phyloP scores from a whole-genome alignment of 2,113 vertebrate species.

The Sebastes fasciatus region DNA sequence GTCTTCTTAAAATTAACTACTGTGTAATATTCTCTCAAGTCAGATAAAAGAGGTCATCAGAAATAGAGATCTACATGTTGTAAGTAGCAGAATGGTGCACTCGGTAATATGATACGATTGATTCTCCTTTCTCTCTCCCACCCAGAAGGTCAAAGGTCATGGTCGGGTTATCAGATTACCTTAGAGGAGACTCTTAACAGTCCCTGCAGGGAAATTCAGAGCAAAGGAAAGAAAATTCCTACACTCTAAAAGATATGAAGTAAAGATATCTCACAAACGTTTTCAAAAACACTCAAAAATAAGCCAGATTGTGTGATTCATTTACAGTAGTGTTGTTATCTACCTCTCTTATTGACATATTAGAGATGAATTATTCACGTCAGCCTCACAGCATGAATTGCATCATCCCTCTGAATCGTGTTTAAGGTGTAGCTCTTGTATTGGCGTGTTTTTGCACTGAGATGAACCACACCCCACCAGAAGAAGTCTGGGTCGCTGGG shows the following conservation, averaged over 20 bases:
- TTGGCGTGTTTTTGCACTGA: background rate
- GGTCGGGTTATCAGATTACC: slow-evolving; percentile 21
- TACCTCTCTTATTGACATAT: background rate
- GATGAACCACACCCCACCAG: slow-evolving; percentile 6
- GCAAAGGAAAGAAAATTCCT: slow-evolving; percentile 23
- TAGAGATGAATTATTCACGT: slow-evolving; percentile 46
- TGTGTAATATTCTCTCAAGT: slow-evolving; percentile 20
- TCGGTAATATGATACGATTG: slow-evolving; percentile 20
- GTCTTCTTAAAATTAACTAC: slow-evolving; percentile 23
- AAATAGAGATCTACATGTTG: slow-evolving; percentile 3
- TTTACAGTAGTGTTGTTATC: background rate
- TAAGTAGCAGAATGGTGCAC: background rate
- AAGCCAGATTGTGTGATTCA: background rate
- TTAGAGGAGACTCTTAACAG: slow-evolving; percentile 7
- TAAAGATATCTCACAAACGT: background rate
- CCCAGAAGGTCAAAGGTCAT: slow-evolving; percentile 5
- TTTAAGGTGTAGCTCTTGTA: slow-evolving; percentile 25
- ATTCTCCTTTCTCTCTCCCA: slow-evolving; percentile 12
- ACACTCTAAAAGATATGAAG: background rate
- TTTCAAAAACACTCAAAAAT: background rate
- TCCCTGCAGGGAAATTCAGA: slow-evolving; percentile 5
- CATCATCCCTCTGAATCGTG: slow-evolving; percentile 44
- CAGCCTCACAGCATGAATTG: slow-evolving; percentile 36
- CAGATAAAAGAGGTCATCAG: slow-evolving; percentile 18
- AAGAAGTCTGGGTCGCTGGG: slow-evolving; percentile 9